Conservation (phyloP, 2,888 invertebrate species). For the Drosophila koepferae region DNA sequence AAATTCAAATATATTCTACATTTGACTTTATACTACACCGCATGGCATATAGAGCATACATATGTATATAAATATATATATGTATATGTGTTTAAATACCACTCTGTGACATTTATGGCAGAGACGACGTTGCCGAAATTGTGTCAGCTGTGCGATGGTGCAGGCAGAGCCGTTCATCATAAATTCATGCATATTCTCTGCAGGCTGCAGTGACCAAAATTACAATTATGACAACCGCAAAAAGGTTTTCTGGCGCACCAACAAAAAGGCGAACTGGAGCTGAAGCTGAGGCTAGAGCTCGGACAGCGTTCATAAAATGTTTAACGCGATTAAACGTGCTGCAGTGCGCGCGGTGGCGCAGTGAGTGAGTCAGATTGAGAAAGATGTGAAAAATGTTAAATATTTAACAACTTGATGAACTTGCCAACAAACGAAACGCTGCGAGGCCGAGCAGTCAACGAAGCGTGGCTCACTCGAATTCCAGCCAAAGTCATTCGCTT, state of each 20-base stretch:
- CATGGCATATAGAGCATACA: background rate
- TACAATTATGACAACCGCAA: conserved; percentile 81
- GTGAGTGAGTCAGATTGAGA: conserved; percentile 4
- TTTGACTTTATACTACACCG: conserved; percentile 20
- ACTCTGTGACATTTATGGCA: conserved; percentile 63
- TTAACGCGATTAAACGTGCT: conserved; percentile 78
- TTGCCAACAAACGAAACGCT: conserved; percentile 43
- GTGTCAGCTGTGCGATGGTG: conserved; percentile 50
- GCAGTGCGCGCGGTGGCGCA: conserved; percentile 46
- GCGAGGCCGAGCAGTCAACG: conserved; percentile 50
- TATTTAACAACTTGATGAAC: conserved; percentile 73
- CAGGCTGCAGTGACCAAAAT: conserved; percentile 78
- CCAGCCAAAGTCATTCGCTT: conserved; percentile 58
- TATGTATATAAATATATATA: conserved; percentile 15
- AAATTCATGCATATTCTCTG: conserved; percentile 77
- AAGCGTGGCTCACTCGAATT: conserved; percentile 65
- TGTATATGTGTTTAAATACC: conserved; percentile 33
- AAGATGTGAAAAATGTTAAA: conserved; percentile 54
- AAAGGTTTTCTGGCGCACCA: conserved; percentile 80
- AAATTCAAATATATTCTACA: conserved; percentile 58
- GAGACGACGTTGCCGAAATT: conserved; percentile 53
- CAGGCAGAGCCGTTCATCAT: conserved; percentile 61
- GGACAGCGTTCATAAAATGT: conserved; percentile 68
- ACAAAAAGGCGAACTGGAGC: conserved; percentile 53
- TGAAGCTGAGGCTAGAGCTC: conserved; percentile 2